phyloP scores from a whole-genome alignment of 2,888 invertebrate genomes.

The Nemapogon koenigi region DNA sequence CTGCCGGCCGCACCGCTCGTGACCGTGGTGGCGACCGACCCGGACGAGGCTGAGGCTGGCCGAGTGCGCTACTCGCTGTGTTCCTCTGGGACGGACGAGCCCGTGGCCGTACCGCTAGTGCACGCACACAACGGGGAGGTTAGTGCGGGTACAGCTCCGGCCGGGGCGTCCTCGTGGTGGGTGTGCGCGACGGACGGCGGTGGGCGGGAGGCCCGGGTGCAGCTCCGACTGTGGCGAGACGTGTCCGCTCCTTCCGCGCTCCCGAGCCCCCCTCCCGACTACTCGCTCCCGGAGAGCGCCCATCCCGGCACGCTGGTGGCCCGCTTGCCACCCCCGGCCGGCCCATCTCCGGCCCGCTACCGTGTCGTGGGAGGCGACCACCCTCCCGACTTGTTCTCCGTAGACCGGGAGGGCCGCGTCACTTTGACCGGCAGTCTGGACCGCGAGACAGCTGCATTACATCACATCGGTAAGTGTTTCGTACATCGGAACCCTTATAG shows the following conservation, averaged over 20 bases:
- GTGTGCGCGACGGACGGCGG: slow-evolving; percentile 88
- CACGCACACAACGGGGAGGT: slow-evolving; percentile 67
- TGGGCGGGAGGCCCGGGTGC: slow-evolving; percentile 80
- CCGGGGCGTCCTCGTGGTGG: too few species aligned
- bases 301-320: not conserved
- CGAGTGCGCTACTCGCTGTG: slow-evolving; percentile 84
- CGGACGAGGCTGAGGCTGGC: slow-evolving; percentile 84
- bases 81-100: slow-evolving; percentile 67
- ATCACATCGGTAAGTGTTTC: too few species aligned
- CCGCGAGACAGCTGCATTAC: slow-evolving; percentile 84
- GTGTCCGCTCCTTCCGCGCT: slow-evolving; percentile 78
- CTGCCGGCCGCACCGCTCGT: slow-evolving; percentile 74
- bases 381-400: slow-evolving; percentile 77
- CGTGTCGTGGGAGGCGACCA: too few species aligned
- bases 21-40: slow-evolving; percentile 80
- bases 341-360: too few species aligned
- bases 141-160: slow-evolving; percentile 89
- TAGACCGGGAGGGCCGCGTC: slow-evolving; percentile 81
- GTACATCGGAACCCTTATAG: too few species aligned
- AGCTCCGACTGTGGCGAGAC: slow-evolving; percentile 78
- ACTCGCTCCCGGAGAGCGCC: slow-evolving; percentile 75
- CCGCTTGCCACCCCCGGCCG: too few species aligned
- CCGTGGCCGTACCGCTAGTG: slow-evolving; percentile 77
- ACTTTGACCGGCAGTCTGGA: slow-evolving; percentile 78
- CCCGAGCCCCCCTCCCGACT: slow-evolving; percentile 74